These are phyloP conservation scores for Mercenaria mercenaria DNA, from an alignment of 1,140 invertebrate genomes.

Conservation along the genomic window DNA sequence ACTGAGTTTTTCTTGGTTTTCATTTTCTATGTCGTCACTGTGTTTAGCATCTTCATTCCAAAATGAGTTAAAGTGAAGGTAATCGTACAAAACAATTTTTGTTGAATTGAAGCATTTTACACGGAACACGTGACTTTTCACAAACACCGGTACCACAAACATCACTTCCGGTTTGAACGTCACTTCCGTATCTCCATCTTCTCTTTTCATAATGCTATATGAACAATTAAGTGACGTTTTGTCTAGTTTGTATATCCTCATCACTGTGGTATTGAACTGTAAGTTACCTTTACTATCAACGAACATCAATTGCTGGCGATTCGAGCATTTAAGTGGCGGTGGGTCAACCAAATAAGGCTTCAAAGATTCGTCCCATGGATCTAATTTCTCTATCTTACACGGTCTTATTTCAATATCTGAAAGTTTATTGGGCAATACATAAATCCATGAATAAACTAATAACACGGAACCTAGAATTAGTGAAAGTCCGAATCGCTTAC, in stretches of 20 bases:
- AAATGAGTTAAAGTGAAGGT: constrained; percentile 69
- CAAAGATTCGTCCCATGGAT: constrained; percentile 2
- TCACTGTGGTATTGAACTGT: background rate
- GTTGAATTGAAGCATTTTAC: constrained; percentile 82
- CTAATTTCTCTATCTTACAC: background rate
- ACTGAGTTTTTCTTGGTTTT: constrained; percentile 33
- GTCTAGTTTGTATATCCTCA: background rate
- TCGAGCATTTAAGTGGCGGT: background rate
- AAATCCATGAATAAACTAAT: background rate
- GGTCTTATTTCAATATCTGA: background rate
- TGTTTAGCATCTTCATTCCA: constrained; percentile 38
- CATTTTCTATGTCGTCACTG: background rate
- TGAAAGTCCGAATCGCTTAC: too few species aligned
- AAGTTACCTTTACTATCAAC: background rate
- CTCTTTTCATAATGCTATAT: constrained; percentile 71
- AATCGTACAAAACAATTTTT: constrained; percentile 78
- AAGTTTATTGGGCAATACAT: background rate
- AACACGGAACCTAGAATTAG: too few species aligned
- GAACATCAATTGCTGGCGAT: constrained; percentile 1
- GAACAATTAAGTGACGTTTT: constrained; percentile 63
- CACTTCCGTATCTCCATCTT: constrained; percentile 80
- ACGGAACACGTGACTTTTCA: constrained; percentile 86
- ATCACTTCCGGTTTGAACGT: constrained; percentile 79
- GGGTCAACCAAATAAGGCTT: background rate
- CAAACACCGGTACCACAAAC: constrained; percentile 67